Percentiles rank a stretch among this genome's conserved stretches.
phyloP scores from a whole-genome alignment of 2,888 invertebrate species.

The Cryptocephalus primarius region DNA sequence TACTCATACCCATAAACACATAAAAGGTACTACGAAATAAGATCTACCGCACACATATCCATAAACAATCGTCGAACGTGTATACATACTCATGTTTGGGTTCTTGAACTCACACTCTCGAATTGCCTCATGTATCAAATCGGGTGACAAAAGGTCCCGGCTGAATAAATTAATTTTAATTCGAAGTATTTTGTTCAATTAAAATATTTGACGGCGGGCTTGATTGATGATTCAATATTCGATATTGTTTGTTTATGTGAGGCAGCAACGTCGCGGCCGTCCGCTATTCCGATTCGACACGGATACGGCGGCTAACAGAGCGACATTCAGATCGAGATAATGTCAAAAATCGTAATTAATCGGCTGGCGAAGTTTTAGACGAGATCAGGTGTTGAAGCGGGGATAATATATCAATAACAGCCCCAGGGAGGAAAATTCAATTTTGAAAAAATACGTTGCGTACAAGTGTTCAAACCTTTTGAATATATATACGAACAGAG shows the following conservation, averaged over 20 bases:
- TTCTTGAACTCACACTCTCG: too few relatives aligned
- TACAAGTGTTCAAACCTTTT: too few relatives aligned
- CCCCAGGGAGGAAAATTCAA: background rate
- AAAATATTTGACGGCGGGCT: conserved; percentile 13
- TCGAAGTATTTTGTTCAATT: conserved; percentile 16
- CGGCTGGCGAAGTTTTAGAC: background rate
- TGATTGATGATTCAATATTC: conserved; percentile 17
- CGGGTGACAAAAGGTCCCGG: conserved; percentile 5
- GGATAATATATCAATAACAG: background rate
- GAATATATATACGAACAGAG: too few relatives aligned
- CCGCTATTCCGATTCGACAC: conserved; percentile 10
- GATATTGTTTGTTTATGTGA: conserved; percentile 5
- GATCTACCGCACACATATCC: too few relatives aligned
- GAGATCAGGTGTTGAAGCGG: background rate
- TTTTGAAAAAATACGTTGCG: background rate
- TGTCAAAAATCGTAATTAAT: conserved; percentile 10
- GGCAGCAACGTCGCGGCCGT: conserved; percentile 5
- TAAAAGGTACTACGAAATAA: too few relatives aligned
- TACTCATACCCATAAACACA: too few relatives aligned
- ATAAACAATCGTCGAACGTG: too few relatives aligned
- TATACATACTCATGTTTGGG: too few relatives aligned
- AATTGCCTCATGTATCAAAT: background rate
- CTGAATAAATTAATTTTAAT: conserved; percentile 23
- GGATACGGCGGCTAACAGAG: conserved; percentile 7
- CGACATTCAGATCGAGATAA: conserved; percentile 14